A percentile compares a stretch with the other conserved stretches of the same genome.
These are phyloP conservation scores for Crossocerus cetratus DNA, from an alignment of 2,888 invertebrate species.

Conservation along the genomic window DNA sequence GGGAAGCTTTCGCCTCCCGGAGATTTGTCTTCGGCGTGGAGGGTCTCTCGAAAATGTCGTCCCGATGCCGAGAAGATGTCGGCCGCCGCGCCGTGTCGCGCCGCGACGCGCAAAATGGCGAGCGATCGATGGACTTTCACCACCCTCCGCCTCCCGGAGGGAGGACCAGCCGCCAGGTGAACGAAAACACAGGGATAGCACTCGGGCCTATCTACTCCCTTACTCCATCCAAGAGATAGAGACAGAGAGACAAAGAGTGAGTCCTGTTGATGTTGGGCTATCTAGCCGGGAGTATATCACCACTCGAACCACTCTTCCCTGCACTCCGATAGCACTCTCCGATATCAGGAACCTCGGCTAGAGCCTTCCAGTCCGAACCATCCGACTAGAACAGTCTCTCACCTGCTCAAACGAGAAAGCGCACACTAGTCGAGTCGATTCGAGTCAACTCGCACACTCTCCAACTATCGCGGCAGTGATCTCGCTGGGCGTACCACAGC, in stretches of 20 bases:
- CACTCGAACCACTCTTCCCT: constrained; percentile 31
- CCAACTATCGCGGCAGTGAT: not conserved
- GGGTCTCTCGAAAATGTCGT: constrained; percentile 53
- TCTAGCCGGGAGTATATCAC: constrained; percentile 16
- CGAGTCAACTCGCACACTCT: not conserved
- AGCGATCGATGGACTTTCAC: constrained; percentile 65
- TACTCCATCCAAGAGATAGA: not conserved
- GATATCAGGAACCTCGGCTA: not conserved
- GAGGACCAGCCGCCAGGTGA: constrained; percentile 46
- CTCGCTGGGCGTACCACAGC: not conserved
- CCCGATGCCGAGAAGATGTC: constrained; percentile 65
- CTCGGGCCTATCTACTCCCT: constrained; percentile 2
- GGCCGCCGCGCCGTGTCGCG: constrained; percentile 52
- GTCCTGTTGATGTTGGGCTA: too few species aligned
- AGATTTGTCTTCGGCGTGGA: constrained; percentile 13
- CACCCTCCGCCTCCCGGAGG: constrained; percentile 55
- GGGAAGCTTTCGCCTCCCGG: not conserved
- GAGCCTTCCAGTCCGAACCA: not conserved
- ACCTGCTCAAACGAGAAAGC: not conserved
- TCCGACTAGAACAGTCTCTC: not conserved
- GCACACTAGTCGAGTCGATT: not conserved
- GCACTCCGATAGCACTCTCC: constrained; percentile 18
- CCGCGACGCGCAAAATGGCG: constrained; percentile 69
- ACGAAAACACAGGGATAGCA: constrained; percentile 36
- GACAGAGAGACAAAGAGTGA: not conserved